Conservation (phyloP, 2,113 vertebrate genomes). For the Calyptommatus sinebrachiatus region DNA sequence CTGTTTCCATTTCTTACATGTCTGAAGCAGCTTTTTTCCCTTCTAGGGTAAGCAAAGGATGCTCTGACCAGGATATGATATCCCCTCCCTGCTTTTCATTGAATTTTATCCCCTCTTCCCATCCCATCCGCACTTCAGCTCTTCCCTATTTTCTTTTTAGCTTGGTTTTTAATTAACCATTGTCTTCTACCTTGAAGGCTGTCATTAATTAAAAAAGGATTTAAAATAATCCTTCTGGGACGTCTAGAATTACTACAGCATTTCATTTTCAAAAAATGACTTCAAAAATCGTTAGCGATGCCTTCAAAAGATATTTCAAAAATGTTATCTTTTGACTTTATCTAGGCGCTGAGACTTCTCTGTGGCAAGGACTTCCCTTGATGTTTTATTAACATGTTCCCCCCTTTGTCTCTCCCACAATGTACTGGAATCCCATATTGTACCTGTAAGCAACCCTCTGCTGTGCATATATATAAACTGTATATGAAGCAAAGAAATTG, state of each 20-base stretch:
- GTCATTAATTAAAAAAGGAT: conserved; percentile 75
- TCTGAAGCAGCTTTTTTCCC: too few relatives aligned
- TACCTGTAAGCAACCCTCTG: conserved; percentile 25
- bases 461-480: neutral
- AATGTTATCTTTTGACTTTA: conserved; percentile 57
- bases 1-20: too few relatives aligned
- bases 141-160: neutral
- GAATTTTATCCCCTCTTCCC: conserved; percentile 44
- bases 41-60: too few relatives aligned
- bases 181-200: conserved; percentile 64
- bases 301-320: conserved; percentile 41
- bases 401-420: conserved; percentile 28
- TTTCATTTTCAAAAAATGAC: conserved; percentile 46
- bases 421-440: conserved; percentile 29
- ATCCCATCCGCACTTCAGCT: conserved; percentile 10
- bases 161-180: conserved; percentile 65
- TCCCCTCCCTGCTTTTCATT: neutral
- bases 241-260: conserved; percentile 53
- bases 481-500: conserved; percentile 19
- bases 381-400: conserved; percentile 62
- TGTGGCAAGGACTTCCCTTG: conserved; percentile 54
- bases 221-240: conserved; percentile 65
- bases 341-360: conserved; percentile 53
- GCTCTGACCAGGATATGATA: too few relatives aligned
- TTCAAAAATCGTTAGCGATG: conserved; percentile 54